These are phyloP conservation scores for Heptascelio sp. DNA, from an alignment of 2,888 invertebrate genomes.

Conservation along the genomic window DNA sequence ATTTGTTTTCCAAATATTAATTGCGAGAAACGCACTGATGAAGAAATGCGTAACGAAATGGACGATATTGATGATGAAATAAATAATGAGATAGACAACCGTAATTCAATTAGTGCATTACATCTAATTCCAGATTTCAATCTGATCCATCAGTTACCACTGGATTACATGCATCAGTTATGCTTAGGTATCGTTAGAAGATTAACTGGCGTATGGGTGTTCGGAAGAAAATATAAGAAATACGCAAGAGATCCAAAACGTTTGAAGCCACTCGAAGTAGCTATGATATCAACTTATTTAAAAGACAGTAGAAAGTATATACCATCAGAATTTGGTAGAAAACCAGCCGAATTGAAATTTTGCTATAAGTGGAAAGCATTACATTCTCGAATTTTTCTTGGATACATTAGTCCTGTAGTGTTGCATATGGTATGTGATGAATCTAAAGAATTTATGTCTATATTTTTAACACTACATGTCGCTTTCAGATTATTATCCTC, in stretches of 20 bases:
- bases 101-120: constrained; percentile 31
- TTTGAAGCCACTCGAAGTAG: constrained; percentile 16
- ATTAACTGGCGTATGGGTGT: constrained; percentile 41
- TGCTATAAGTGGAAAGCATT: constrained; percentile 53
- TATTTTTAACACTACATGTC: constrained; percentile 47
- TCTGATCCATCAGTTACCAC: constrained; percentile 45
- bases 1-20: constrained; percentile 30
- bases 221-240: constrained; percentile 27
- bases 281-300: constrained; percentile 27
- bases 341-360: constrained; percentile 27
- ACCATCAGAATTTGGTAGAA: constrained; percentile 52
- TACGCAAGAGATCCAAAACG: constrained; percentile 20
- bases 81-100: constrained; percentile 28
- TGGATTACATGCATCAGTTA: constrained; percentile 60
- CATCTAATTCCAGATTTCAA: constrained; percentile 45
- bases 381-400: constrained; percentile 50
- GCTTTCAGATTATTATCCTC: constrained; percentile 37
- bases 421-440: constrained; percentile 28
- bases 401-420: constrained; percentile 49
- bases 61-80: constrained; percentile 14
- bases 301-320: constrained; percentile 14
- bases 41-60: constrained; percentile 38
- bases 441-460: constrained; percentile 18
- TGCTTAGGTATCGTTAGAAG: constrained; percentile 43
- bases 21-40: constrained; percentile 28